These are phyloP conservation scores for Lutraria lutraria DNA, from an alignment of 2,888 invertebrate genomes.

Conservation along the genomic window DNA sequence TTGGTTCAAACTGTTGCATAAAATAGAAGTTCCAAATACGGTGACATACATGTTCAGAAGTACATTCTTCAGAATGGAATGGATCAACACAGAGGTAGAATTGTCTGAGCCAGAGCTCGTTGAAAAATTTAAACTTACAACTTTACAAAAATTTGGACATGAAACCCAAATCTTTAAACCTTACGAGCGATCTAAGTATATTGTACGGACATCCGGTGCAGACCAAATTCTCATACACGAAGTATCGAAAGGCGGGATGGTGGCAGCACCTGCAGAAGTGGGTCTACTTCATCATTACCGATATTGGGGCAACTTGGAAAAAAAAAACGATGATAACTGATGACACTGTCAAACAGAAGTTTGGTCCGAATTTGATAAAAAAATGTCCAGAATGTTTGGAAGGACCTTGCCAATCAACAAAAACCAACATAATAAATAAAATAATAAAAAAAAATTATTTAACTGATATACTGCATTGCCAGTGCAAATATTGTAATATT, in stretches of 20 bases:
- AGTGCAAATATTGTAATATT: too few relatives aligned
- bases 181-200: slow-evolving; percentile 76
- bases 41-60: slow-evolving; percentile 69
- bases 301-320: slow-evolving; percentile 72
- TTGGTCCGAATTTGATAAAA: slow-evolving; percentile 63
- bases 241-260: slow-evolving; percentile 59
- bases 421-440: background rate
- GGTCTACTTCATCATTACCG: slow-evolving; percentile 80
- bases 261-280: slow-evolving; percentile 40
- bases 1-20: slow-evolving; percentile 64
- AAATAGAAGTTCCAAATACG: background rate
- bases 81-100: slow-evolving; percentile 44
- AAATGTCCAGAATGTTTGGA: slow-evolving; percentile 45
- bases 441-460: too few relatives aligned
- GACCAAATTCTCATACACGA: slow-evolving; percentile 77
- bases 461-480: too few relatives aligned
- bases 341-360: slow-evolving; percentile 56
- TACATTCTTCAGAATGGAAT: slow-evolving; percentile 77
- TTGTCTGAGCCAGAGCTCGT: slow-evolving; percentile 65
- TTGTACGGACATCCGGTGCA: slow-evolving; percentile 71
- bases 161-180: slow-evolving; percentile 68
- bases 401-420: slow-evolving; percentile 29
- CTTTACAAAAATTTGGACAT: slow-evolving; percentile 71
- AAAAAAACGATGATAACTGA: slow-evolving; percentile 51
- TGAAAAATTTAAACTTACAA: slow-evolving; percentile 72